These are phyloP conservation scores for Chrysolina oricalcia DNA, from an alignment of 2,888 invertebrate genomes.

Conservation along the genomic window DNA sequence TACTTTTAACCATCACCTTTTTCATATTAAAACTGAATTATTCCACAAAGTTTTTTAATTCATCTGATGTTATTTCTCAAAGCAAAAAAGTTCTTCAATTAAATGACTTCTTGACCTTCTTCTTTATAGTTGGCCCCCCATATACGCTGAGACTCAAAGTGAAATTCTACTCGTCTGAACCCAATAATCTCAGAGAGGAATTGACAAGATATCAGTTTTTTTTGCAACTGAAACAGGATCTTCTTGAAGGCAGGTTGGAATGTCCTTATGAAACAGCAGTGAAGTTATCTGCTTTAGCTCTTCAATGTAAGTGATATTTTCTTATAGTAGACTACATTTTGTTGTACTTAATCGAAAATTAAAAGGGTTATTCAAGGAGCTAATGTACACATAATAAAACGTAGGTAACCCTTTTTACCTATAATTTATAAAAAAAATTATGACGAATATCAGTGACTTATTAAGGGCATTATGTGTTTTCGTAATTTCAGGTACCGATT, in stretches of 20 bases:
- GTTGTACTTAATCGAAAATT: too few relatives aligned
- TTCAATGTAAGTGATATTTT: constrained; percentile 85
- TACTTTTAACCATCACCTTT: constrained; percentile 13
- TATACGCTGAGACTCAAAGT: constrained; percentile 96
- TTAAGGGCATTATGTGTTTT: too few relatives aligned
- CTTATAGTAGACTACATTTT: constrained; percentile 3
- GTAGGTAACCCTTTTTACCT: too few relatives aligned
- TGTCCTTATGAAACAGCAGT: constrained; percentile 90
- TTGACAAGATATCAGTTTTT: constrained; percentile 98
- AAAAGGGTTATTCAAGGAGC: too few relatives aligned
- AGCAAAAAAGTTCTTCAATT: neutral
- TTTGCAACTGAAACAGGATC: constrained; percentile 96
- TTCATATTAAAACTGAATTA: too few relatives aligned
- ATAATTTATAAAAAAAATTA: too few relatives aligned
- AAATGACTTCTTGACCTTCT: neutral
- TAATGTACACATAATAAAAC: too few relatives aligned
- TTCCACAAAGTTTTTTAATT: neutral
- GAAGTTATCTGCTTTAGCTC: constrained; percentile 91
- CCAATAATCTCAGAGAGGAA: constrained; percentile 96
- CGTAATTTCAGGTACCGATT: too few relatives aligned
- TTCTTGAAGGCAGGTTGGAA: constrained; percentile 91
- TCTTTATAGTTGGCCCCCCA: constrained; percentile 89
- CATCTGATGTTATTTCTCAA: neutral
- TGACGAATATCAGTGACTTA: too few relatives aligned
- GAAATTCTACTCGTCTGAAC: constrained; percentile 99